phyloP scores from a whole-genome alignment of 1,140 invertebrate genomes.

The Eriocheir sinensis region DNA sequence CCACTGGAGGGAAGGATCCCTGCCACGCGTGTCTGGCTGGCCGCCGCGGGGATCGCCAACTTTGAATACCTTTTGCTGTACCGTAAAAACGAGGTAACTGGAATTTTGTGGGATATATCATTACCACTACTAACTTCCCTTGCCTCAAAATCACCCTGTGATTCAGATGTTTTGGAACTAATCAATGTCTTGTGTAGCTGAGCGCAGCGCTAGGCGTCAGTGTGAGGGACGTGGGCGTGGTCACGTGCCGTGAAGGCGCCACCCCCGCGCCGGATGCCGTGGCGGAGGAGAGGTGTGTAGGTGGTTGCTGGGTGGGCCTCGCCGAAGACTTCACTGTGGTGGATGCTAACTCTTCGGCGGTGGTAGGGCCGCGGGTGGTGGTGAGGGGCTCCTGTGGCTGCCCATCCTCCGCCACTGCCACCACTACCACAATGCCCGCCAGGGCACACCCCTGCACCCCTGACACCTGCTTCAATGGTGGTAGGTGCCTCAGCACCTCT shows the following conservation, averaged over 20 bases:
- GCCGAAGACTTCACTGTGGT: neutral
- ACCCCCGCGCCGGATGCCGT: neutral
- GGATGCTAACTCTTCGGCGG: constrained; percentile 47
- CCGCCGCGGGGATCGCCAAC: neutral
- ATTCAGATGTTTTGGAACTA: neutral
- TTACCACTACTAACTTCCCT: neutral
- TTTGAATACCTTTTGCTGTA: constrained; percentile 36
- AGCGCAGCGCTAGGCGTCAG: constrained; percentile 28
- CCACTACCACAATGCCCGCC: too few species aligned
- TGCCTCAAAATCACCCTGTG: neutral
- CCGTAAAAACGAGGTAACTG: constrained; percentile 5
- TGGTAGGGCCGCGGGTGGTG: constrained; percentile 36
- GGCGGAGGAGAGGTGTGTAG: neutral
- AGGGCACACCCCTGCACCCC: neutral
- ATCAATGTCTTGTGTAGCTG: neutral
- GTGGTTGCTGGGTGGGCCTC: constrained; percentile 9
- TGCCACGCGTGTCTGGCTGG: constrained; percentile 17
- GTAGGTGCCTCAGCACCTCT: constrained; percentile 26
- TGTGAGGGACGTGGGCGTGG: constrained; percentile 51
- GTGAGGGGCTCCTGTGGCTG: constrained; percentile 31
- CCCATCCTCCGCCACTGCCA: neutral
- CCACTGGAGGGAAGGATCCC: neutral
- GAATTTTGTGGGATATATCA: neutral
- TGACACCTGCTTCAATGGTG: constrained; percentile 52
- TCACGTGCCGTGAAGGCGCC: constrained; percentile 7